Base-by-base conservation (phyloP, 1,140 invertebrate species). In the Orius insidiosus region DNA sequence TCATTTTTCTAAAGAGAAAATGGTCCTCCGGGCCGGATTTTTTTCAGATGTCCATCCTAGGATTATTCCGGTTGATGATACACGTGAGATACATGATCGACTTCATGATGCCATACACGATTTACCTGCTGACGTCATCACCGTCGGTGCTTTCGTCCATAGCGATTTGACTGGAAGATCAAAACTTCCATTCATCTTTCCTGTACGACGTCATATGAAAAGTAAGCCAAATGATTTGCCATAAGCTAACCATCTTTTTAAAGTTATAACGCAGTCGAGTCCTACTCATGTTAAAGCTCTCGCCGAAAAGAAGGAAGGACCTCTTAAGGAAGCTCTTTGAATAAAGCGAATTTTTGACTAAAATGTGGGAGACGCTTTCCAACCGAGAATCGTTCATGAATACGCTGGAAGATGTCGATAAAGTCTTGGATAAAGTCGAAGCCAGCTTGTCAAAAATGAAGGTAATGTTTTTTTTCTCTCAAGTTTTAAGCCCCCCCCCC, bases 91-190 rank as follows among this genome's bases (percentile, higher is more conserved):
- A 53, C 60, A 72, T 9, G 56, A 62, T 31, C 53, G 69, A 49
- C 76, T 72, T 52, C 66, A 76, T 51, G 64, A 68, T 13, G 55
- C 75, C 9, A 60, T 80, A 9, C 68, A 76, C 44, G 67, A 68
- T 24, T 53, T 79, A 33, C 76, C 75, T n/a, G 65, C 70, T 18
- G 70, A 70, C 34, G 64, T 75, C 5, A 65, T 80, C 10, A 79
- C 76, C 37, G 66, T 76, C 52, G 78, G 77, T 33, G 76, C 75
- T 30, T 74, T 80, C 53, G 68, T 69, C 34, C 74, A 79, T 59
- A 67, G 74, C 34, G 69, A 78, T 54, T 60, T 76, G 3, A 68
- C 70, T 53, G 61, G 68, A 33, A 66, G 62, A 42, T 72, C 74
- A 3, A 76, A 75, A 56, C 59, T 72, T 42, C 76, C 76, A 14